Evolutionary conservation across 2,888 invertebrate species (phyloP).

Genomic region (Diaperis boleti): DNA sequence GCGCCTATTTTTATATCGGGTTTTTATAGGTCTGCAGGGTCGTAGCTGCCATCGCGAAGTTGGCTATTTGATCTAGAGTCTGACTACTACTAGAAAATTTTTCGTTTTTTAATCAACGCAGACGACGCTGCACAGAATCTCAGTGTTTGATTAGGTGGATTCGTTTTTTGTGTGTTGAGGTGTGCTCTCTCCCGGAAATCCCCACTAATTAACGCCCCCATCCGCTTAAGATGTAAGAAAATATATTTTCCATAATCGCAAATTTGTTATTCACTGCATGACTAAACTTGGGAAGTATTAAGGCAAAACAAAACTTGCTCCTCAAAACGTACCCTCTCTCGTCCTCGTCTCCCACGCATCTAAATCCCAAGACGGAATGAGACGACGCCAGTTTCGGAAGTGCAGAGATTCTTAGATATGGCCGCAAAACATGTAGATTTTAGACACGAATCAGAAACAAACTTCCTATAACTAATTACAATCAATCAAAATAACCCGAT

Average conservation of each 20-base stretch:
- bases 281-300: slow-evolving; percentile 64
- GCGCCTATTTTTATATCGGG: slow-evolving; percentile 50
- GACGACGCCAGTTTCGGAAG: slow-evolving; percentile 35
- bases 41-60: not conserved
- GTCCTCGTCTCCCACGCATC: slow-evolving; percentile 35
- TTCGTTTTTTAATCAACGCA: too few species aligned
- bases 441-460: slow-evolving; percentile 65
- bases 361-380: not conserved
- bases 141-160: too few species aligned
- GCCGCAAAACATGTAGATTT: slow-evolving; percentile 63
- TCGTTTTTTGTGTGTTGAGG: slow-evolving; percentile 17
- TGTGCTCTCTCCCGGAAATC: slow-evolving; percentile 24
- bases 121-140: too few species aligned
- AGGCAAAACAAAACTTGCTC: slow-evolving; percentile 62
- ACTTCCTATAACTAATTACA: slow-evolving; percentile 66
- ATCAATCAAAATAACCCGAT: slow-evolving; percentile 62
- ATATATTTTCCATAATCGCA: slow-evolving; percentile 62
- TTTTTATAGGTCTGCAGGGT: slow-evolving; percentile 5
- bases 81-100: too few species aligned
- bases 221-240: slow-evolving; percentile 55
- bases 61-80: too few species aligned
- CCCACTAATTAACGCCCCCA: slow-evolving; percentile 47
- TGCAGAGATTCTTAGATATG: slow-evolving; percentile 43
- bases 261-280: slow-evolving; percentile 65
- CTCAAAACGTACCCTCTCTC: slow-evolving; percentile 53